Conservation (phyloP, 2,113 vertebrate genomes). For the Rallus limicola region DNA sequence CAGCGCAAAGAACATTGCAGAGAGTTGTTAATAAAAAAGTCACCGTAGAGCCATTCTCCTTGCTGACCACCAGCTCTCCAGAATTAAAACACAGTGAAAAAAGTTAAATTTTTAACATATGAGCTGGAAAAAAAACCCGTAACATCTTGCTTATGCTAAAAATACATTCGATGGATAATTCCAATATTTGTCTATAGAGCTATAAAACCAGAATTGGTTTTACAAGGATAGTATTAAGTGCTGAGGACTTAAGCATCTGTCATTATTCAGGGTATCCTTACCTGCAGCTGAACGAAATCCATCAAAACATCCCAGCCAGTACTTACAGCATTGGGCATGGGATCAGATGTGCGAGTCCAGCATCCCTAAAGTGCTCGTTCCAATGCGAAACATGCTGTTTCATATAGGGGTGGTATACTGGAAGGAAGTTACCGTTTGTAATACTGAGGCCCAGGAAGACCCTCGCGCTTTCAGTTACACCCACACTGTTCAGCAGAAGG, state of each 20-base stretch:
- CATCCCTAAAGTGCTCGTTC: not conserved
- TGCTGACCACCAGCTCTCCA: not conserved
- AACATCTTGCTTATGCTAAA: not conserved
- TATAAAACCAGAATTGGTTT: not conserved
- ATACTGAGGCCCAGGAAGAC: not conserved
- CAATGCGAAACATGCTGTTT: not conserved
- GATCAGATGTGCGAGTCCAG: not conserved
- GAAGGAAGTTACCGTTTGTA: not conserved
- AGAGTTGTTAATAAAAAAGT: not conserved
- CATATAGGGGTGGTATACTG: not conserved
- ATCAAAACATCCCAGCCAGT: not conserved
- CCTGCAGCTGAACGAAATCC: slow-evolving; percentile 34
- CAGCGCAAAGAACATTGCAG: rapidly evolving
- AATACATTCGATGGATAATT: not conserved
- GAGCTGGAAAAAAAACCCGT: not conserved
- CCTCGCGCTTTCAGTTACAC: not conserved
- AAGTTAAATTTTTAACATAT: not conserved
- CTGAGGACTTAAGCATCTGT: not conserved
- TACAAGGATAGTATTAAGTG: not conserved
- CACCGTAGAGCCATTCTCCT: not conserved
- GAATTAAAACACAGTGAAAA: not conserved
- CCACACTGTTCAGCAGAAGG: not conserved
- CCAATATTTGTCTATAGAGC: not conserved
- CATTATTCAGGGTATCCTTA: slow-evolving; percentile 39
- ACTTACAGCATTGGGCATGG: not conserved